Percentiles rank a stretch among this genome's conserved stretches.
These are phyloP conservation scores for Corythornis madagascariensis DNA, from an alignment of 2,113 vertebrate genomes.

Conservation along the genomic window DNA sequence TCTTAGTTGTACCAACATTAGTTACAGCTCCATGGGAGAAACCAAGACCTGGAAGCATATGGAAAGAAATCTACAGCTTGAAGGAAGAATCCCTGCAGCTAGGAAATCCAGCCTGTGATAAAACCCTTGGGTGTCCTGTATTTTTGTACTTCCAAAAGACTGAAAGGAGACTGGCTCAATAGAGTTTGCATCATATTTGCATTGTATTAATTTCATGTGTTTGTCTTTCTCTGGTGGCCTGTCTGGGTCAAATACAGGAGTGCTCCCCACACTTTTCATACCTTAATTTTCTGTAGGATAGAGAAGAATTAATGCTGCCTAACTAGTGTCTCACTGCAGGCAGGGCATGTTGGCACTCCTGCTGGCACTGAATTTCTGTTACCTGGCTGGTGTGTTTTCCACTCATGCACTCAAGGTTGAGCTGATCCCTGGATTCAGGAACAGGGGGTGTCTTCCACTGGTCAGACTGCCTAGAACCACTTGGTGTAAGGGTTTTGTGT, in stretches of 20 bases:
- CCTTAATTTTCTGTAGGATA: not conserved
- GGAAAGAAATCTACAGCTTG: not conserved
- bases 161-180: not conserved
- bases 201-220: not conserved
- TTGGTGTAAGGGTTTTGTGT: accelerated
- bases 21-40: not conserved
- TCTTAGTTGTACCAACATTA: not conserved
- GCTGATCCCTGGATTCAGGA: not conserved
- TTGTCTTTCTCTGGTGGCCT: not conserved
- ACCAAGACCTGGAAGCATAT: not conserved
- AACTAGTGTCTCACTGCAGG: not conserved
- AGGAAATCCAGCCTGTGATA: not conserved
- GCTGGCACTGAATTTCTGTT: not conserved
- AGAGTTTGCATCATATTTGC: not conserved
- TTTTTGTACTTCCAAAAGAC: not conserved
- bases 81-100: not conserved
- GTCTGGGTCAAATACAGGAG: constrained; percentile 5
- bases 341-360: not conserved
- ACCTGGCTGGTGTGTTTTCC: not conserved
- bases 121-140: not conserved
- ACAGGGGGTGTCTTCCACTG: not conserved
- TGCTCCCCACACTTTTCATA: not conserved
- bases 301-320: not conserved
- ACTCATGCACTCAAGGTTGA: not conserved
- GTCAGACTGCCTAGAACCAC: not conserved